A percentile compares a stretch with the other conserved stretches of the same genome.
phyloP scores from a whole-genome alignment of 2,113 vertebrate genomes.

The Amphiprion percula region DNA sequence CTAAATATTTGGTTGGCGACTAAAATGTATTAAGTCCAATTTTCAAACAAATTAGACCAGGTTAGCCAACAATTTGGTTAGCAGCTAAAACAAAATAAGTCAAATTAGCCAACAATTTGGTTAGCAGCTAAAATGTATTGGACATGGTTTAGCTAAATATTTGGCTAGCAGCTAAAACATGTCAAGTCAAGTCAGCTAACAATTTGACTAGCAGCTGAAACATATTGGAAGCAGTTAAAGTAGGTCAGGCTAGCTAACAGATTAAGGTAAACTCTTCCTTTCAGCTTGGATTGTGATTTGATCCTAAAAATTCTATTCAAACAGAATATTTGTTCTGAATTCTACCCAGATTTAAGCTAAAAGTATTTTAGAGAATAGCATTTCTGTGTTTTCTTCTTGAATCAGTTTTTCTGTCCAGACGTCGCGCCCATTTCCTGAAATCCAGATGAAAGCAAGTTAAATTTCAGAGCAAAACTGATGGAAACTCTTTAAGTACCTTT shows the following conservation, averaged over 20 bases:
- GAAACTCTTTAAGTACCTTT: background rate
- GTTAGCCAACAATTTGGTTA: too few relatives aligned
- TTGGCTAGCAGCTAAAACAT: background rate
- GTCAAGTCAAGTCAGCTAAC: background rate
- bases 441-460: background rate
- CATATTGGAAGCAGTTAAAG: too few relatives aligned
- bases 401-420: background rate
- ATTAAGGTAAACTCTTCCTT: background rate
- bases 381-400: too few relatives aligned
- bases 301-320: too few relatives aligned
- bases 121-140: too few relatives aligned
- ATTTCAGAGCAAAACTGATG: background rate
- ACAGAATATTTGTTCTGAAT: too few relatives aligned
- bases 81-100: too few relatives aligned
- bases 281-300: too few relatives aligned
- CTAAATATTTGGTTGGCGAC: background rate
- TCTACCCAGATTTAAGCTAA: too few relatives aligned
- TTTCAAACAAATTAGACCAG: background rate
- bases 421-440: slow-evolving; percentile 57
- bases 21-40: background rate
- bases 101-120: too few relatives aligned
- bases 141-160: too few relatives aligned
- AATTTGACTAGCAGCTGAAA: background rate
- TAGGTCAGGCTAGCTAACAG: background rate
- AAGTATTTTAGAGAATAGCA: too few relatives aligned